These are phyloP conservation scores for Tetramorium parvispinum DNA, from an alignment of 1,140 invertebrate genomes.

Conservation along the genomic window DNA sequence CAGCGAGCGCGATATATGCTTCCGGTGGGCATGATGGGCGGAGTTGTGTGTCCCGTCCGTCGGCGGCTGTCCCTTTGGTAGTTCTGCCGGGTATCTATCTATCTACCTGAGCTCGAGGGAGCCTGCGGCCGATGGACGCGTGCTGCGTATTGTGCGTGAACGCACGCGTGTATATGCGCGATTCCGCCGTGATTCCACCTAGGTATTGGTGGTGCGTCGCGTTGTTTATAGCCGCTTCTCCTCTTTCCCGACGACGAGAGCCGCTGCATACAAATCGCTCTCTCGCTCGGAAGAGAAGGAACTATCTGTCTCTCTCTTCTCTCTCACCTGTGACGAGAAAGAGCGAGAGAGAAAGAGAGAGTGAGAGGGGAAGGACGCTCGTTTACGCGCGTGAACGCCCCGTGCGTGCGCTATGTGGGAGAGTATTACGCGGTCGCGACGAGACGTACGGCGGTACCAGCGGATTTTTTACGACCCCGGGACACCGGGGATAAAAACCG, in stretches of 20 bases:
- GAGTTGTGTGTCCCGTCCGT: conserved; percentile 68
- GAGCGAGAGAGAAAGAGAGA: not conserved
- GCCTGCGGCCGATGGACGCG: conserved; percentile 35
- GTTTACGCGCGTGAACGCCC: conserved; percentile 65
- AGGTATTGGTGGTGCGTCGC: conserved; percentile 80
- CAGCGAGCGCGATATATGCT: conserved; percentile 79
- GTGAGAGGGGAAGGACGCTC: conserved; percentile 23
- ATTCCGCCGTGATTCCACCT: conserved; percentile 72
- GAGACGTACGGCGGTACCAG: conserved; percentile 17
- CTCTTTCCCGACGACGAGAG: conserved; percentile 78
- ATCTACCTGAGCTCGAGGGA: conserved; percentile 51
- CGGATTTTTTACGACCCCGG: conserved; percentile 46
- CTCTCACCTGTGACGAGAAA: conserved; percentile 62
- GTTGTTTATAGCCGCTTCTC: conserved; percentile 84
- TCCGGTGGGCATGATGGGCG: conserved; percentile 80
- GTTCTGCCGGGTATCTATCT: conserved; percentile 34
- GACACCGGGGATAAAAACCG: conserved; percentile 36
- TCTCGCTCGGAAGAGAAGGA: conserved; percentile 68
- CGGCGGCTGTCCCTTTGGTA: conserved; percentile 78
- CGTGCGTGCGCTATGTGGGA: conserved; percentile 37
- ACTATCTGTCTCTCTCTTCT: conserved; percentile 63
- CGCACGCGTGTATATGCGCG: conserved; percentile 26
- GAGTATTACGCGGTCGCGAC: conserved; percentile 44
- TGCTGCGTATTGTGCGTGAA: conserved; percentile 46
- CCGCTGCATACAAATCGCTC: conserved; percentile 82